Percentiles rank a stretch among this genome's conserved stretches.
Conservation (phyloP, 2,888 invertebrate species). For the Ctena decussata region DNA sequence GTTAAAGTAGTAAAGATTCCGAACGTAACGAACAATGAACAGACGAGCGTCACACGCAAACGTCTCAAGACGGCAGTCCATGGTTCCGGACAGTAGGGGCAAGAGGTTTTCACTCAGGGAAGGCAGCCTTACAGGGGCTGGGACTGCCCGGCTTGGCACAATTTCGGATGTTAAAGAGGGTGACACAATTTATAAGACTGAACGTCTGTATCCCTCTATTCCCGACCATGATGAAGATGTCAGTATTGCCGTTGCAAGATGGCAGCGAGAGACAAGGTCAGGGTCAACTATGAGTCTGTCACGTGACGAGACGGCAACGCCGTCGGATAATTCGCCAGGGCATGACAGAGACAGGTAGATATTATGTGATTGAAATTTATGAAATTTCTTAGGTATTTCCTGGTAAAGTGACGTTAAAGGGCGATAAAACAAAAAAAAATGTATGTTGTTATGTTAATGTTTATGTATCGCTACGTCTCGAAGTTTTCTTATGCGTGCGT, state of each 20-base stretch:
- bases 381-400: too few species aligned
- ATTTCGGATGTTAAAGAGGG: conserved; percentile 73
- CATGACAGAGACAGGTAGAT: conserved; percentile 66
- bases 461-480: too few species aligned
- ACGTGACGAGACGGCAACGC: conserved; percentile 63
- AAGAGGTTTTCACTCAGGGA: conserved; percentile 70
- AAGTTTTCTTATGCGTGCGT: too few species aligned
- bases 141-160: conserved; percentile 38
- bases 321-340: conserved; percentile 36
- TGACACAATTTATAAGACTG: conserved; percentile 76
- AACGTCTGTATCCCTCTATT: conserved; percentile 70
- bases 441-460: too few species aligned
- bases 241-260: conserved; percentile 56
- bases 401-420: too few species aligned
- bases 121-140: conserved; percentile 46
- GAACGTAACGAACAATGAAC: conserved; percentile 54
- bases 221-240: conserved; percentile 71
- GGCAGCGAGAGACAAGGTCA: conserved; percentile 61
- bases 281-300: conserved; percentile 64
- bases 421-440: too few species aligned
- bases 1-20: too few species aligned
- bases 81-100: conserved; percentile 20
- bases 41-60: conserved; percentile 61
- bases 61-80: conserved; percentile 37
- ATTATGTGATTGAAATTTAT: too few species aligned